These are phyloP conservation scores for Apocheima hispidaria DNA, from an alignment of 2,888 invertebrate genomes.

Conservation along the genomic window DNA sequence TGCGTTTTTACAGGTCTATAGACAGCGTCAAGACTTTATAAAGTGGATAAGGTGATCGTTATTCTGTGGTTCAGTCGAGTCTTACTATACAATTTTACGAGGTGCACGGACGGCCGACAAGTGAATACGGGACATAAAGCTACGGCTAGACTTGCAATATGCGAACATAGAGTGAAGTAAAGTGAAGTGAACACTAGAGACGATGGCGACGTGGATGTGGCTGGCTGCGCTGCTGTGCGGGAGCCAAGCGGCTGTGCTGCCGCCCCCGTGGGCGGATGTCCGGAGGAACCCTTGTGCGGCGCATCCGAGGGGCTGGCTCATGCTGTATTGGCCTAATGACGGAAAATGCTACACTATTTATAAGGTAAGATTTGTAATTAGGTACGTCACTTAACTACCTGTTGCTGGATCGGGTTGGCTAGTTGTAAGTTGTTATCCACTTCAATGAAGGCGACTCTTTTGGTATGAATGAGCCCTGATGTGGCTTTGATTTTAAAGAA, in stretches of 20 bases:
- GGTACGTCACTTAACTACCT: too few relatives aligned
- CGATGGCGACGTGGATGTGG: slow-evolving; percentile 76
- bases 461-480: too few relatives aligned
- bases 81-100: slow-evolving; percentile 25
- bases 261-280: slow-evolving; percentile 95
- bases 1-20: not conserved
- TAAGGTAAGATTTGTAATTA: slow-evolving; percentile 83
- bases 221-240: slow-evolving; percentile 73
- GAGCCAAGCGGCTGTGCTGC: slow-evolving; percentile 88
- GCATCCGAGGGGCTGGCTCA: slow-evolving; percentile 93
- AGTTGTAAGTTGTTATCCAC: too few relatives aligned
- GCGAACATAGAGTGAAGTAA: slow-evolving; percentile 23
- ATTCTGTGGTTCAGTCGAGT: slow-evolving; percentile 7
- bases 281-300: slow-evolving; percentile 93
- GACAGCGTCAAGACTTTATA: not conserved
- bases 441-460: too few relatives aligned
- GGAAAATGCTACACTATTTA: slow-evolving; percentile 95
- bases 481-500: too few relatives aligned
- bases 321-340: slow-evolving; percentile 93
- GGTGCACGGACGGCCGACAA: slow-evolving; percentile 6
- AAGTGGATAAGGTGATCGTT: slow-evolving; percentile 24
- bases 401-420: too few relatives aligned
- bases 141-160: not conserved
- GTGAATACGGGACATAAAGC: slow-evolving; percentile 16
- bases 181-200: slow-evolving; percentile 26